These are phyloP conservation scores for Mormyrops boulengeri DNA, from an alignment of 2,797 vertebrate species.

Conservation along the genomic window DNA sequence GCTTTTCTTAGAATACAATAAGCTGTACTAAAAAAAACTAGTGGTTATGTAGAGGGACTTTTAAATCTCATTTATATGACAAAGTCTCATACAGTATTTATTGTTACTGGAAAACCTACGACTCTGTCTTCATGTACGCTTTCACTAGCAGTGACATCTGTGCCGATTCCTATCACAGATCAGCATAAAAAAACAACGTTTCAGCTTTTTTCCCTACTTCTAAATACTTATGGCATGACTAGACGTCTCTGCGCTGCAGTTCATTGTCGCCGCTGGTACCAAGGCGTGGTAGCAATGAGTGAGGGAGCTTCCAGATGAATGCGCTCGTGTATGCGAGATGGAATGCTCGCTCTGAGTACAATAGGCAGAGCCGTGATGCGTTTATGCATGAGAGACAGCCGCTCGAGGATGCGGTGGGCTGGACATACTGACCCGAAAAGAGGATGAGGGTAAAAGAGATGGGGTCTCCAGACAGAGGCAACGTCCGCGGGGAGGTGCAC, in stretches of 20 bases:
- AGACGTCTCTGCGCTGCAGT: background rate
- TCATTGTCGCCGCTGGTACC: background rate
- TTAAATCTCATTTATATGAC: background rate
- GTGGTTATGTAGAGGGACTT: background rate
- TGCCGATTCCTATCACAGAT: background rate
- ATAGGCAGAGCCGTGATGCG: background rate
- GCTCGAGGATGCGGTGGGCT: background rate
- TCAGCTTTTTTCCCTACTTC: background rate
- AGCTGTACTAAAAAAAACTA: background rate
- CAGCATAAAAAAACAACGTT: background rate
- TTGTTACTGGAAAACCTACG: background rate
- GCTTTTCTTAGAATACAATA: background rate
- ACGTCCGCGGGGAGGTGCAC: background rate
- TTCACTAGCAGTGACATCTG: background rate
- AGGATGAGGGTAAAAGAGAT: background rate
- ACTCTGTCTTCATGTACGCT: background rate
- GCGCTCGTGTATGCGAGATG: background rate
- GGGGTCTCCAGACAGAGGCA: background rate
- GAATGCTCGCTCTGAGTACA: background rate
- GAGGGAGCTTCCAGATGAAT: background rate
- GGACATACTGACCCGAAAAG: background rate
- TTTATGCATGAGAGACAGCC: background rate
- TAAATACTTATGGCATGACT: conserved; percentile 3
- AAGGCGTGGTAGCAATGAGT: background rate
- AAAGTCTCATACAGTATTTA: background rate